A percentile compares a stretch with the other conserved stretches of the same genome.
phyloP scores from a whole-genome alignment of 2,888 invertebrate species.

The Pemphredon lugubris region DNA sequence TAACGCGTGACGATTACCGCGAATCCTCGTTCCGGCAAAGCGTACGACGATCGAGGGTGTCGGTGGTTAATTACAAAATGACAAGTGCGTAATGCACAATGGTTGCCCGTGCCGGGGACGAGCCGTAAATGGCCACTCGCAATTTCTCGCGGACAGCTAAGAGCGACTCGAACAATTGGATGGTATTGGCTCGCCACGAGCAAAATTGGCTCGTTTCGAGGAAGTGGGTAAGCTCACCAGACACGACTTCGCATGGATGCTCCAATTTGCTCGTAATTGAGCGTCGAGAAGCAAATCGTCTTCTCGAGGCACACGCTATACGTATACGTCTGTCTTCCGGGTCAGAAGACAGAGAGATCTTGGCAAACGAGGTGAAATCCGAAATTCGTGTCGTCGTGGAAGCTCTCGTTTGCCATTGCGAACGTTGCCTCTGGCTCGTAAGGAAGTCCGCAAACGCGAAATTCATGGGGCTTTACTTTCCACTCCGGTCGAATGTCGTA shows the following conservation, averaged over 20 bases:
- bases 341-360: conserved; percentile 2
- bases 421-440: too few species aligned
- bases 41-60: too few species aligned
- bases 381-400: not conserved
- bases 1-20: too few species aligned
- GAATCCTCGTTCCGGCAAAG: too few species aligned
- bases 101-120: conserved; percentile 11
- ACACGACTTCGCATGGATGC: conserved; percentile 36
- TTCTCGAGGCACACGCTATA: conserved; percentile 12
- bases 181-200: conserved; percentile 56
- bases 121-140: conserved; percentile 33
- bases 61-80: conserved; percentile 24
- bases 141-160: conserved; percentile 42
- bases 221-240: conserved; percentile 54
- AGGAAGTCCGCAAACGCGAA: too few species aligned
- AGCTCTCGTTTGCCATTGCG: not conserved
- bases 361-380: conserved; percentile 24
- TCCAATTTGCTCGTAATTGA: conserved; percentile 60
- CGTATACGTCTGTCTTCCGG: conserved; percentile 49
- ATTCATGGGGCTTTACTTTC: too few species aligned
- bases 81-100: conserved; percentile 1
- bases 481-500: too few species aligned
- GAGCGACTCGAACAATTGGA: conserved; percentile 50
- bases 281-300: conserved; percentile 43
- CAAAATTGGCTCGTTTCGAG: conserved; percentile 63